Percentiles rank a stretch among this genome's conserved stretches.
Conservation (phyloP, 2,888 invertebrate species). For the Poecilus cupreus region DNA sequence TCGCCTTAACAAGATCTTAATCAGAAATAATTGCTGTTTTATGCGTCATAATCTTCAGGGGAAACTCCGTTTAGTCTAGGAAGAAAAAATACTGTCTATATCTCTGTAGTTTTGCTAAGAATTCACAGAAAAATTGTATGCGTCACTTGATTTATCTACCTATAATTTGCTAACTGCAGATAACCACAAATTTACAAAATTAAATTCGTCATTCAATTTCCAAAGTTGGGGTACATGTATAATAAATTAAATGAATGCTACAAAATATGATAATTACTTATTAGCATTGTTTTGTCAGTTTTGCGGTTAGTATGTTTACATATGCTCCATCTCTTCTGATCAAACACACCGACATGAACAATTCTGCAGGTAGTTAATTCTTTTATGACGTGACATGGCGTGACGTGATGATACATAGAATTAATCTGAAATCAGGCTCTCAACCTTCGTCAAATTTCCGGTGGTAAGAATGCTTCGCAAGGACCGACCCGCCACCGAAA, state of each 20-base stretch:
- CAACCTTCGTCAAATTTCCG: slow-evolving; percentile 37
- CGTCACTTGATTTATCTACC: background rate
- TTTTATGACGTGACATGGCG: background rate
- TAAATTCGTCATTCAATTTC: background rate
- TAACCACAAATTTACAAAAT: background rate
- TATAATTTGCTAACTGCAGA: background rate
- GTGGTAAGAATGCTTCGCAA: slow-evolving; percentile 27
- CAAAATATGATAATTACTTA: background rate
- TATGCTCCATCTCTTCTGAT: background rate
- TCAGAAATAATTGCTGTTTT: background rate
- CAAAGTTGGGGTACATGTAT: background rate
- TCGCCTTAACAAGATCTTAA: background rate
- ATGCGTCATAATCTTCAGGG: background rate
- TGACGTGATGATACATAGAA: slow-evolving; percentile 47
- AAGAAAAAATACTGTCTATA: background rate
- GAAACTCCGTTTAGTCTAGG: background rate
- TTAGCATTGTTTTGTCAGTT: background rate
- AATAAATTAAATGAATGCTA: too few species aligned
- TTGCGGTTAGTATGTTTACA: background rate
- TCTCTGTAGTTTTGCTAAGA: background rate
- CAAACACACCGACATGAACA: background rate
- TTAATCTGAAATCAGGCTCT: slow-evolving; percentile 30
- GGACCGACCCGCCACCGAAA: background rate
- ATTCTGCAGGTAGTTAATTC: slow-evolving; percentile 21
- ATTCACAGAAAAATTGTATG: background rate